These are phyloP conservation scores for Volucella bombylans DNA, from an alignment of 2,888 invertebrate species.

Conservation along the genomic window DNA sequence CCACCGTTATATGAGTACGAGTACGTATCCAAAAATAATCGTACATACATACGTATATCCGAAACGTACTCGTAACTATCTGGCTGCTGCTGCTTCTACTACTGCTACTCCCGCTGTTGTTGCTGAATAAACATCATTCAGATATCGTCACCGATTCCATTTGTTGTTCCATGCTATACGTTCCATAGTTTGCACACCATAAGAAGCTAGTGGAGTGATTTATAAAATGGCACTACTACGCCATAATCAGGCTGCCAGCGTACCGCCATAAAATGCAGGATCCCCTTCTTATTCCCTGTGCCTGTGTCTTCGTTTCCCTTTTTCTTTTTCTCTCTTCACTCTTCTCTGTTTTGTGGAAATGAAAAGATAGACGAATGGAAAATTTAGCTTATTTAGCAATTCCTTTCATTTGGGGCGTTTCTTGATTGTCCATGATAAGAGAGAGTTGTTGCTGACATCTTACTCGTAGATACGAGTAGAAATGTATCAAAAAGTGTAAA, in stretches of 20 bases:
- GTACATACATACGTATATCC: no score
- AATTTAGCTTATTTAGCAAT: slow-evolving; percentile 59
- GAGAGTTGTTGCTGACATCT: neutral
- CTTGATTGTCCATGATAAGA: slow-evolving; percentile 14
- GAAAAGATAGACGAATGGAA: slow-evolving; percentile 15
- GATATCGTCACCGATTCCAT: slow-evolving; percentile 63
- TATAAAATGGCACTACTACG: slow-evolving; percentile 59
- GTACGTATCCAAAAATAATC: no score
- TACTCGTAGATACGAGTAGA: no score
- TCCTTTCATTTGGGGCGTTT: slow-evolving; percentile 48
- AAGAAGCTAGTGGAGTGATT: slow-evolving; percentile 60
- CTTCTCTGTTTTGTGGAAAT: neutral
- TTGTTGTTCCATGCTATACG: slow-evolving; percentile 54
- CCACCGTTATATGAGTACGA: neutral
- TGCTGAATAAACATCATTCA: slow-evolving; percentile 69
- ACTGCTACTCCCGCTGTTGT: neutral
- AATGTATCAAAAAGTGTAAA: no score
- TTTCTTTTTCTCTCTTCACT: no score
- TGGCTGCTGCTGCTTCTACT: slow-evolving; percentile 3
- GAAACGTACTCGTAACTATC: neutral
- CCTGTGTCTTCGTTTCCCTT: slow-evolving; percentile 25
- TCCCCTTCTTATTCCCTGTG: slow-evolving; percentile 30
- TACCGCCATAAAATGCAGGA: slow-evolving; percentile 71
- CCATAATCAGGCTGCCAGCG: slow-evolving; percentile 63
- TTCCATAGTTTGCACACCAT: slow-evolving; percentile 59